Conservation (phyloP, 1,140 invertebrate genomes). For the Pseudomyrmex flavicornis region DNA sequence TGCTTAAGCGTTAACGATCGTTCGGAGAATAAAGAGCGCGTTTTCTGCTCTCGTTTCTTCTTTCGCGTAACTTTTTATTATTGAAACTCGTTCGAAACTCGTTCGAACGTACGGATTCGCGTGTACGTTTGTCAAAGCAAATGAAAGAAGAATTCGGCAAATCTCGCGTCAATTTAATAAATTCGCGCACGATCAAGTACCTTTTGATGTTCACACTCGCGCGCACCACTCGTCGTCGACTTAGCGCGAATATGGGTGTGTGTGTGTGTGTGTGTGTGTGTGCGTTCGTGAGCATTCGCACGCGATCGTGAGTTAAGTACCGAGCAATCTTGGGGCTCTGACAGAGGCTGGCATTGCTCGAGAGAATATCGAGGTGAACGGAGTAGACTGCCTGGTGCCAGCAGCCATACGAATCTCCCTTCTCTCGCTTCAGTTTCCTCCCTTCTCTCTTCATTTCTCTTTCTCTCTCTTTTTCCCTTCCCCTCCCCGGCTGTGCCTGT, state of each 20-base stretch:
- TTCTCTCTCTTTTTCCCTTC: not conserved
- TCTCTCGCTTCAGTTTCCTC: slow-evolving; percentile 38
- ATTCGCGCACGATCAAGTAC: not conserved
- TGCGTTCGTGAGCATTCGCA: slow-evolving; percentile 39
- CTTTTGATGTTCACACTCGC: not conserved
- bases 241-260: not conserved
- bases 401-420: slow-evolving; percentile 70
- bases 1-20: slow-evolving; percentile 21
- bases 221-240: not conserved
- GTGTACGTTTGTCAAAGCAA: too few relatives aligned
- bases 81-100: not conserved
- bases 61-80: not conserved
- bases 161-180: not conserved
- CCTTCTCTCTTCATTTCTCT: slow-evolving; percentile 5
- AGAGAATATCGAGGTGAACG: slow-evolving; percentile 75
- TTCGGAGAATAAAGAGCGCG: slow-evolving; percentile 4
- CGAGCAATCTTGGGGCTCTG: slow-evolving; percentile 66
- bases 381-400: slow-evolving; percentile 84
- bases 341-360: slow-evolving; percentile 68
- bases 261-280: not conserved
- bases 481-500: not conserved
- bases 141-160: too few relatives aligned
- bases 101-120: not conserved
- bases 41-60: not conserved
- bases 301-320: slow-evolving; percentile 60